phyloP scores from a whole-genome alignment of 1,140 invertebrate species.

The Drosophila lacertosa region DNA sequence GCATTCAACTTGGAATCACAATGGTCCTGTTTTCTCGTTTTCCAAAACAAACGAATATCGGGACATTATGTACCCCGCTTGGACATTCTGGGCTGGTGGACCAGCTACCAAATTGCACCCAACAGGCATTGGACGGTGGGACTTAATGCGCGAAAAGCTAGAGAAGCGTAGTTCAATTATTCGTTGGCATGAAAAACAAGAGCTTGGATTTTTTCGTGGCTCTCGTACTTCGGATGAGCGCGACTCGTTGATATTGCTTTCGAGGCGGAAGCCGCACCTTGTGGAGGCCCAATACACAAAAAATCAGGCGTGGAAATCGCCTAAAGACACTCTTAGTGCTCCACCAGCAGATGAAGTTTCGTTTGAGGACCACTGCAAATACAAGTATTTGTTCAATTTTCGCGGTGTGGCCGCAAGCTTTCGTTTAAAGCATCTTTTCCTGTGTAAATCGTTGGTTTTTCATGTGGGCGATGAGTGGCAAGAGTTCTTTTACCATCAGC shows the following conservation, averaged over 20 bases:
- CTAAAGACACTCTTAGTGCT: conserved; percentile 92
- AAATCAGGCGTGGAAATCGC: conserved; percentile 99
- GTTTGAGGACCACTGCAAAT: conserved; percentile 96
- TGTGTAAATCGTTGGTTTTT: conserved; percentile 97
- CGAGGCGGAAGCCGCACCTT: conserved; percentile 90
- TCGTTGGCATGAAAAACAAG: conserved; percentile 92
- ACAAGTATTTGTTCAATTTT: conserved; percentile 98
- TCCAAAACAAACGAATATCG: conserved; percentile 94
- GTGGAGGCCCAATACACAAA: conserved; percentile 98
- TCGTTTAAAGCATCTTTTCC: conserved; percentile 97
- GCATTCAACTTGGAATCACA: conserved; percentile 61
- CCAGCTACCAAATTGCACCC: conserved; percentile 97
- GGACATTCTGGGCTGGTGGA: conserved; percentile 99
- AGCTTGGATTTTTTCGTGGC: conserved; percentile 94
- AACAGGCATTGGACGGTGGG: conserved; percentile 96
- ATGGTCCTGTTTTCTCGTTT: conserved; percentile 95
- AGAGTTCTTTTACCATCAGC: conserved; percentile 96
- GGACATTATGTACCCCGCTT: conserved; percentile 98
- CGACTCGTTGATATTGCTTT: conserved; percentile 94
- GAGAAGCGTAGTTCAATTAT: conserved; percentile 87
- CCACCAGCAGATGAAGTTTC: conserved; percentile 94
- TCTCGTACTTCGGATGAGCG: conserved; percentile 96
- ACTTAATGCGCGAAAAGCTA: conserved; percentile 90
- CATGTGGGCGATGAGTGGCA: conserved; percentile 97
- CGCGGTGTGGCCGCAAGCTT: conserved; percentile 98